Conservation (phyloP, 1,140 invertebrate species). For the Oppia nitens region DNA sequence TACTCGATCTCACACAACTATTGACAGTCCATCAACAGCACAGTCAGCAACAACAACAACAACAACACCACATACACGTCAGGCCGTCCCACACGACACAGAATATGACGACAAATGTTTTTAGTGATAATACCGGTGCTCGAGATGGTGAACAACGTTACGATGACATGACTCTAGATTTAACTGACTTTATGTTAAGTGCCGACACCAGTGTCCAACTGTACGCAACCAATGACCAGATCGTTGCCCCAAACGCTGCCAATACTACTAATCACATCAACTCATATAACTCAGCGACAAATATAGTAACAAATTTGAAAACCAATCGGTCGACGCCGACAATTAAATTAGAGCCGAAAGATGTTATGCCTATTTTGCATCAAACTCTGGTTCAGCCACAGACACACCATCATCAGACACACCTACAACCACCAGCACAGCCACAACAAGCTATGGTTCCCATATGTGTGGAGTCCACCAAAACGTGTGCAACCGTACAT, state of each 20-base stretch:
- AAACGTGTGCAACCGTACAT: neutral
- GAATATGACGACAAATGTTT: neutral
- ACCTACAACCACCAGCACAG: no score
- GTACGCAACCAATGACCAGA: neutral
- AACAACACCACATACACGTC: no score
- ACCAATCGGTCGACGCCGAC: no score
- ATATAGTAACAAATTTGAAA: no score
- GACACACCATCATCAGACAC: neutral
- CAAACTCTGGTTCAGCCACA: constrained; percentile 1
- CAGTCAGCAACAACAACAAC: constrained; percentile 16
- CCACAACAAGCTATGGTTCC: neutral
- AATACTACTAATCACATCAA: neutral
- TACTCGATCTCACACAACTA: neutral
- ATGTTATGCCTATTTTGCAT: constrained; percentile 10
- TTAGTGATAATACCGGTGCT: neutral
- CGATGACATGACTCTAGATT: neutral
- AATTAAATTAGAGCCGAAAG: constrained; percentile 3
- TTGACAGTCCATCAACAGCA: neutral
- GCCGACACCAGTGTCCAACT: neutral
- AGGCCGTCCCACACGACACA: no score
- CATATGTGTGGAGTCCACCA: neutral
- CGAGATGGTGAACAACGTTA: neutral
- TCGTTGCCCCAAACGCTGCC: neutral
- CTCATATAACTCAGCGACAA: no score
- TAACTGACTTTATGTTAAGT: neutral